phyloP scores from a whole-genome alignment of 2,113 vertebrate species.

The Salvelinus fontinalis region DNA sequence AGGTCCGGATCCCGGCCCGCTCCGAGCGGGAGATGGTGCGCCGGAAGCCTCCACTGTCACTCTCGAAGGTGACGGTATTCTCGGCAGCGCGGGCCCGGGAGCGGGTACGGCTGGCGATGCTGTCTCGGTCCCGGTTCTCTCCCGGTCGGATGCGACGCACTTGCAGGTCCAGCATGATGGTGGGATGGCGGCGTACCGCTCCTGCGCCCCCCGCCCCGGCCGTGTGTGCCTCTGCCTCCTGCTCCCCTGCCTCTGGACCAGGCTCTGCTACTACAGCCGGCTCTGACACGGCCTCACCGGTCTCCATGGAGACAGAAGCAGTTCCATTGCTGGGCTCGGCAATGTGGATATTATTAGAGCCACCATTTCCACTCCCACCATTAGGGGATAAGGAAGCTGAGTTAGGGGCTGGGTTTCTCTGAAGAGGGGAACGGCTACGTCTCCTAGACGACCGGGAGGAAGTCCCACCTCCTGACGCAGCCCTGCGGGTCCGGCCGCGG shows the following conservation, averaged over 20 bases:
- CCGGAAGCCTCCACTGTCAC: conserved; percentile 87
- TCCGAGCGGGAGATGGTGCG: conserved; percentile 89
- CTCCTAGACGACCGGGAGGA: conserved; percentile 76
- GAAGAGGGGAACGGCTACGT: conserved; percentile 87
- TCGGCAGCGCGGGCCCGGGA: conserved; percentile 85
- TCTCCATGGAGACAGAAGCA: conserved; percentile 64
- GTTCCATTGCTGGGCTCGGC: conserved; percentile 52
- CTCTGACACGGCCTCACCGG: conserved; percentile 58
- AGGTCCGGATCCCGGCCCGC: conserved; percentile 86
- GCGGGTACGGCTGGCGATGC: conserved; percentile 89
- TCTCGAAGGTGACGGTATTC: conserved; percentile 88
- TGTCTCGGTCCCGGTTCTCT: conserved; percentile 88
- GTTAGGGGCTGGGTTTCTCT: conserved; percentile 59
- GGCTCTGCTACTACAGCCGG: conserved; percentile 63
- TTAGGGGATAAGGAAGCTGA: conserved; percentile 32
- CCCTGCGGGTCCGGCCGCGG: conserved; percentile 80
- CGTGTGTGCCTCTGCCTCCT: conserved; percentile 73
- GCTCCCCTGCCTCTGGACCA: conserved; percentile 70
- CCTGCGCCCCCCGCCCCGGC: conserved; percentile 56
- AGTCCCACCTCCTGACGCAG: conserved; percentile 67
- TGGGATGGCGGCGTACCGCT: conserved; percentile 81
- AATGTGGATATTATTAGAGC: conserved; percentile 28
- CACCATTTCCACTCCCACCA: conserved; percentile 32
- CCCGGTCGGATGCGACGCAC: conserved; percentile 89
- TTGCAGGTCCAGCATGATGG: conserved; percentile 91